A percentile compares a stretch with the other conserved stretches of the same genome.
Conservation (phyloP, 2,888 invertebrate species). For the Thymelicus acteon region DNA sequence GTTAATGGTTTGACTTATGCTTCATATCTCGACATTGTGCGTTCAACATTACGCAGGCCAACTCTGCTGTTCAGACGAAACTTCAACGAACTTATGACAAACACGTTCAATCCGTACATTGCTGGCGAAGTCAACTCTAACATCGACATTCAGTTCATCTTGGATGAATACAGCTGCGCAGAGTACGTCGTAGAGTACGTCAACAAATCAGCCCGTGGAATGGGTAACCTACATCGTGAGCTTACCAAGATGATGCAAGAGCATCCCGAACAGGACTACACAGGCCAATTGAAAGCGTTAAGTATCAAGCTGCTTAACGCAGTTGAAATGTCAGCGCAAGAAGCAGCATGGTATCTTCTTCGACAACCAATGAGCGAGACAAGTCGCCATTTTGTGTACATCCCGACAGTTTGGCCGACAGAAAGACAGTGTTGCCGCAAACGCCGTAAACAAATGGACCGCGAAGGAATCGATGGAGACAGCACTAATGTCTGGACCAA, state of each 20-base stretch:
- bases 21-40: constrained; percentile 51
- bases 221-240: constrained; percentile 52
- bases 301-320: constrained; percentile 51
- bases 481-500: constrained; percentile 63
- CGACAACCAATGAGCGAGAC: constrained; percentile 45
- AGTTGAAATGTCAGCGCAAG: constrained; percentile 60
- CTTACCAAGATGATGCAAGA: constrained; percentile 49
- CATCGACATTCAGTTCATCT: constrained; percentile 46
- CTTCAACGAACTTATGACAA: constrained; percentile 54
- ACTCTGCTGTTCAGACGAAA: constrained; percentile 53
- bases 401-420: constrained; percentile 52
- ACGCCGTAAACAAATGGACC: constrained; percentile 54
- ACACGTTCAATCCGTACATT: constrained; percentile 58
- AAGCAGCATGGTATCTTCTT: constrained; percentile 54
- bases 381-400: constrained; percentile 44
- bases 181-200: constrained; percentile 59
- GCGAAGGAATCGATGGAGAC: constrained; percentile 52
- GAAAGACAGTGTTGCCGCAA: constrained; percentile 55
- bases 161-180: constrained; percentile 54
- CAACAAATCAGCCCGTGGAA: constrained; percentile 55
- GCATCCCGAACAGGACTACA: constrained; percentile 43
- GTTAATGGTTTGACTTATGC: constrained; percentile 50
- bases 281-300: constrained; percentile 43
- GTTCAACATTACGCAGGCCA: constrained; percentile 52
- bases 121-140: constrained; percentile 50